Conservation (phyloP, 2,113 vertebrate species). For the Lasiurus cinereus region DNA sequence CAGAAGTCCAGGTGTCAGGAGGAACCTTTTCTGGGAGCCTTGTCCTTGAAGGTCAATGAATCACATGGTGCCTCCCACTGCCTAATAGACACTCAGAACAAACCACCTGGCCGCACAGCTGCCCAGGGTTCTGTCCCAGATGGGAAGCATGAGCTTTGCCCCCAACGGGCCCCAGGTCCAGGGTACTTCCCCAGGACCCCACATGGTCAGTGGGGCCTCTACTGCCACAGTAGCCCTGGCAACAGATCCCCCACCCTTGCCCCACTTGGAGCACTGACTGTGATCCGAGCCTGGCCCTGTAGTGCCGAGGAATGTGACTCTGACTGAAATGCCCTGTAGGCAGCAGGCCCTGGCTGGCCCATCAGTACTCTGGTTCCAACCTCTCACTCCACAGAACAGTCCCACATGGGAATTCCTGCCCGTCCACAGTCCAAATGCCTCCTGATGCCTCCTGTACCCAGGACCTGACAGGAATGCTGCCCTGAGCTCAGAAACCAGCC, state of each 20-base stretch:
- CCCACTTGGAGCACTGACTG: not conserved
- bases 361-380: not conserved
- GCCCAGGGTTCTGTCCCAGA: not conserved
- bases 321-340: not conserved
- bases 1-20: slow-evolving; percentile 60
- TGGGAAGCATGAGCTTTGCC: not conserved
- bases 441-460: not conserved
- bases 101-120: not conserved
- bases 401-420: slow-evolving; percentile 8
- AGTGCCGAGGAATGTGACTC: slow-evolving; percentile 21
- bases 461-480: not conserved
- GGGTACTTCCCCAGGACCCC: not conserved
- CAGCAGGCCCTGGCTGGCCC: slow-evolving; percentile 56
- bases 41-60: not conserved
- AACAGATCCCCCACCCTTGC: not conserved
- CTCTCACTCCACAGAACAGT: not conserved
- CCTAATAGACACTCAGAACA: not conserved
- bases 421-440: not conserved
- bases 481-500: not conserved
- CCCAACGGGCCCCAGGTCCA: not conserved
- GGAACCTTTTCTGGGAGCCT: slow-evolving; percentile 49
- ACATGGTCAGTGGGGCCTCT: not conserved
- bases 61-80: not conserved
- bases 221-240: not conserved
- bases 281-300: not conserved